Evolutionary conservation across 2,888 invertebrate genomes (phyloP).

Genomic region (Orgyia antiqua): DNA sequence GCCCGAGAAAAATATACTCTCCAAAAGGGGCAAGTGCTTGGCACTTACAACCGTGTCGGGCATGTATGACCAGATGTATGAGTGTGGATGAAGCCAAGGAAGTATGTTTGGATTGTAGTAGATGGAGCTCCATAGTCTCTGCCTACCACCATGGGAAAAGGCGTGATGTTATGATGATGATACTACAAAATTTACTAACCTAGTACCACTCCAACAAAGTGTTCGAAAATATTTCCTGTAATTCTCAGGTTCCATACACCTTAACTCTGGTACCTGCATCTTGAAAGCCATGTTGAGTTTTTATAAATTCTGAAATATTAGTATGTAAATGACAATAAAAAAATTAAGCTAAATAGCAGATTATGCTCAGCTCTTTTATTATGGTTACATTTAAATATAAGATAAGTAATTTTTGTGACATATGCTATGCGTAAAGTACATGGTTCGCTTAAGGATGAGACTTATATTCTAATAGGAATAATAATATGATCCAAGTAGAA

Average conservation of each 20-base stretch:
- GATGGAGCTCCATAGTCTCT: no score
- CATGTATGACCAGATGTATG: no score
- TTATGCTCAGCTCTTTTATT: not conserved
- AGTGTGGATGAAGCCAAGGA: no score
- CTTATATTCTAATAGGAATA: not conserved
- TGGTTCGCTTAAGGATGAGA: not conserved
- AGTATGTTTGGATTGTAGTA: no score
- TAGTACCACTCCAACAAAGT: slow-evolving; percentile 62
- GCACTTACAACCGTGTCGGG: no score
- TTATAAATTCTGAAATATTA: slow-evolving; percentile 31
- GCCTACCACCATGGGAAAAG: no score
- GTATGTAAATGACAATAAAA: slow-evolving; percentile 13
- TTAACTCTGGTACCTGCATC: slow-evolving; percentile 53
- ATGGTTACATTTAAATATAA: not conserved
- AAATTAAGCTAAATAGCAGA: slow-evolving; percentile 4
- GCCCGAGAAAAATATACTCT: no score
- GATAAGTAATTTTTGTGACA: no score
- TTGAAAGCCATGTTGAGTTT: slow-evolving; percentile 36
- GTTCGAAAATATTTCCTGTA: slow-evolving; percentile 58
- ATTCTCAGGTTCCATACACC: slow-evolving; percentile 68
- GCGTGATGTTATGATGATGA: no score
- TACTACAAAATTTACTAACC: slow-evolving; percentile 41
- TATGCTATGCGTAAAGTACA: not conserved
- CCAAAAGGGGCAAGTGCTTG: no score
- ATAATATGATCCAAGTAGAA: no score